These are phyloP conservation scores for Neoseiulus cucumeris DNA, from an alignment of 1,140 invertebrate genomes.

Conservation along the genomic window DNA sequence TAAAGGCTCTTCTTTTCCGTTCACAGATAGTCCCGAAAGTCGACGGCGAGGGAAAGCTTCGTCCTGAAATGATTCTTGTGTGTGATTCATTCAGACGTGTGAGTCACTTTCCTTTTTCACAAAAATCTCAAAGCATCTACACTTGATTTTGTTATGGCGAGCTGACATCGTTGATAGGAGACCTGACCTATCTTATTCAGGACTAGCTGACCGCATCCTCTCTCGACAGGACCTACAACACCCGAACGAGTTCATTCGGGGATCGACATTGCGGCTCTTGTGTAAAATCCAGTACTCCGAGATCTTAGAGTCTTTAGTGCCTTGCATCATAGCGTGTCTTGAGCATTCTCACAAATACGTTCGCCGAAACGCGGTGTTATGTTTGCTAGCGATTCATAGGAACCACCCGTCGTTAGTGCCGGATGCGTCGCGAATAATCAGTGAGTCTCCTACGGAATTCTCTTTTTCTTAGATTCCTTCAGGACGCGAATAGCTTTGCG, in stretches of 20 bases:
- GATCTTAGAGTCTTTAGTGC: conserved; percentile 91
- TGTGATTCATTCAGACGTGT: conserved; percentile 94
- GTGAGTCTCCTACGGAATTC: too few species aligned
- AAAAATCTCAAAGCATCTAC: too few species aligned
- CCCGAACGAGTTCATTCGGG: conserved; percentile 96
- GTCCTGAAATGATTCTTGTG: conserved; percentile 97
- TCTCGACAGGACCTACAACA: conserved; percentile 86
- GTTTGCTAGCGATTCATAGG: conserved; percentile 89
- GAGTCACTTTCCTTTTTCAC: not conserved
- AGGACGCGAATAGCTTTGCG: too few species aligned
- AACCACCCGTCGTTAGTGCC: not conserved
- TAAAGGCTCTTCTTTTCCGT: not conserved
- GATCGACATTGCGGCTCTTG: conserved; percentile 71
- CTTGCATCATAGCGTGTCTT: conserved; percentile 76
- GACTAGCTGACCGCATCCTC: too few species aligned
- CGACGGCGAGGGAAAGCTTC: conserved; percentile 80
- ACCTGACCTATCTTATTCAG: too few species aligned
- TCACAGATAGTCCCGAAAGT: conserved; percentile 79
- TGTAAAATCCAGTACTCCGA: conserved; percentile 76
- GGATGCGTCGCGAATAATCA: too few species aligned
- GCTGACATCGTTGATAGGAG: too few species aligned
- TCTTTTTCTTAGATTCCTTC: too few species aligned
- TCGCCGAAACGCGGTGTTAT: conserved; percentile 85
- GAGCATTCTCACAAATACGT: conserved; percentile 98
- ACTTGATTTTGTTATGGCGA: too few species aligned